Evolutionary conservation across 2,888 invertebrate species (phyloP), one percentile per base, ranked within the genome.

Genomic region (Drosophila rellima): DNA sequence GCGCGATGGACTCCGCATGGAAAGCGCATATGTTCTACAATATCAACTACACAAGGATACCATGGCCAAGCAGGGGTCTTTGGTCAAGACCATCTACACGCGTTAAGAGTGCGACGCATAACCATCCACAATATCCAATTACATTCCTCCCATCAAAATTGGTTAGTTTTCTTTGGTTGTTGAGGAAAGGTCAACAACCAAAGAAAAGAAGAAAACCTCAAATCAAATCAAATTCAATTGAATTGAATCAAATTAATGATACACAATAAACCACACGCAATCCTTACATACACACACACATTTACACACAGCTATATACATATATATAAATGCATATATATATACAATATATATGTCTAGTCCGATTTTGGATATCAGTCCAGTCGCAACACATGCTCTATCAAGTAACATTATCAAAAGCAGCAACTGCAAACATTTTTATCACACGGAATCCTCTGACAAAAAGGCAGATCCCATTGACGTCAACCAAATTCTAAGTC

Each of bases 21-120:
- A 94, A 50, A 91, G 93, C 33, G 78, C 69, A 0, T 72, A 79
- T 44, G 93, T 93, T 20, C 93, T 94, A 67, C 93, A 94, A 72
- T 97, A 96, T 93, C 96, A 97, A 93, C 94, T 95, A 51, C 97
- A 97, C 91, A 94, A 95, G 91, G 97, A 97, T 93, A 96, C 96
- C 37, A 96, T 96, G 95, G 95, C 95, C 66, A 97, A 97, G 93
- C 94, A 95, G 88, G 95, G 96, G 88, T 96, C 96, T 8, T 94
- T 94, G 82, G 96, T 96, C 72, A 97, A 96, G 94, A 78, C 91
- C 11, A 85, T 89, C 42, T 92, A 90, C 65, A 73, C 63, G 20
- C 68, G 74, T 40, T 77, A 54, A 35, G 3, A 7, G 11, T 10
- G 17, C 23, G 23, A 26, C 15, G 17, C 15, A 17, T 10, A 13